Evolutionary conservation across 2,113 vertebrate genomes (phyloP).

Genomic region (Puffinus mauretanicus): DNA sequence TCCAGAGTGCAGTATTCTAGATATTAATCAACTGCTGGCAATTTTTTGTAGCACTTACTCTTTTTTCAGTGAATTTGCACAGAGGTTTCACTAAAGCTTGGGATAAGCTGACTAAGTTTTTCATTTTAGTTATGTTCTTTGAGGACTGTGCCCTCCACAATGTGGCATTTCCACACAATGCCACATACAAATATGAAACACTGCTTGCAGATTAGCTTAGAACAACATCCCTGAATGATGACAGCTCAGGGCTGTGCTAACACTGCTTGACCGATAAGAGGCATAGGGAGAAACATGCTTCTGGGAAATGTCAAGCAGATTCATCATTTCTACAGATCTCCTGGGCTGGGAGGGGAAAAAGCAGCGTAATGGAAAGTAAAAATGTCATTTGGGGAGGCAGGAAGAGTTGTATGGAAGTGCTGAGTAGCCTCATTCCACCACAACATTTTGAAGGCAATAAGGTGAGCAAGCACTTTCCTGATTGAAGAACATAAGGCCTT

Average conservation of each 20-base stretch:
- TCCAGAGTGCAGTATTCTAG: background rate
- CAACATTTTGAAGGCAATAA: background rate
- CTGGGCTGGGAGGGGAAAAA: background rate
- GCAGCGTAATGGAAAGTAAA: background rate
- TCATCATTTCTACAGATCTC: background rate
- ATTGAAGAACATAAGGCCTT: background rate
- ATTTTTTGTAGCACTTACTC: background rate
- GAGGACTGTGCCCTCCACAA: background rate
- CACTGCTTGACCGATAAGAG: background rate
- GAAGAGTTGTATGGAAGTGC: background rate
- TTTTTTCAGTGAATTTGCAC: background rate
- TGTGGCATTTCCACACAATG: background rate
- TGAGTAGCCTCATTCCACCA: background rate
- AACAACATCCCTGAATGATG: background rate
- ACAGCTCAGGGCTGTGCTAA: background rate
- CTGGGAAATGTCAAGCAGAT: background rate
- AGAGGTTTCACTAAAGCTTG: background rate
- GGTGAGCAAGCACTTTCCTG: background rate
- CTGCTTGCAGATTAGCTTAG: background rate
- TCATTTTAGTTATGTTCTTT: background rate
- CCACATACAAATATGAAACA: rapidly evolving
- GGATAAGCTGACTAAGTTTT: background rate
- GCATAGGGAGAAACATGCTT: background rate
- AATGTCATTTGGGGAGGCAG: background rate
- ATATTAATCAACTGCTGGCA: background rate